These are phyloP conservation scores for Maccullochella peelii DNA, from an alignment of 2,113 vertebrate genomes.

Conservation along the genomic window DNA sequence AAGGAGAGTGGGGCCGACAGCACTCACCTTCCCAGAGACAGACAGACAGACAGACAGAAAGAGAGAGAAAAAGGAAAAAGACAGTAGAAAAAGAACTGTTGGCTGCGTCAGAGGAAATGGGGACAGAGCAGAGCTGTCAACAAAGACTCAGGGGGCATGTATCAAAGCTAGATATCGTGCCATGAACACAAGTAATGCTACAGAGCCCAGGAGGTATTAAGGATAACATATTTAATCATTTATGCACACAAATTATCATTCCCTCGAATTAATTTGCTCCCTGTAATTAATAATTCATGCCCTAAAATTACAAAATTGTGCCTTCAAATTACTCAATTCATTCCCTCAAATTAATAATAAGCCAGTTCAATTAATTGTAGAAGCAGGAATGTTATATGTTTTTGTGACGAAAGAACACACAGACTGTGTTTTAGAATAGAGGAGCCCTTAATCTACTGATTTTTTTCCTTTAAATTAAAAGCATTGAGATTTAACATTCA, in stretches of 20 bases:
- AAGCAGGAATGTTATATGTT: not conserved
- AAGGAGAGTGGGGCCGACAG: constrained; percentile 34
- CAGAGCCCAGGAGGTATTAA: constrained; percentile 27
- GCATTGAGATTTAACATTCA: not conserved
- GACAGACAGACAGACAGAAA: not conserved
- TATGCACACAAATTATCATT: constrained; percentile 24
- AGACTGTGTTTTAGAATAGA: not conserved
- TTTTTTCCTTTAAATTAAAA: not conserved
- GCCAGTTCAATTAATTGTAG: not conserved
- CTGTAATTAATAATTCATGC: constrained; percentile 54
- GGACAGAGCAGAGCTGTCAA: constrained; percentile 45
- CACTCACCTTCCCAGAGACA: constrained; percentile 25
- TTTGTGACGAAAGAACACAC: constrained; percentile 1
- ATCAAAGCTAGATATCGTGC: constrained; percentile 35
- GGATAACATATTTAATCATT: constrained; percentile 31
- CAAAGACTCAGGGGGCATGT: constrained; percentile 15
- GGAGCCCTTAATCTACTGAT: not conserved
- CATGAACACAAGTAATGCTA: not conserved
- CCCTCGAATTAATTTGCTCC: constrained; percentile 25
- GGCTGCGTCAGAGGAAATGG: constrained; percentile 48
- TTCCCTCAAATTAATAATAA: constrained; percentile 37
- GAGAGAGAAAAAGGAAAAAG: not conserved
- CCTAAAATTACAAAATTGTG: constrained; percentile 37
- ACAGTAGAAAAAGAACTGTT: not conserved
- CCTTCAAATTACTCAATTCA: constrained; percentile 32